These are phyloP conservation scores for Caenorhabditis afra DNA, from an alignment of 2,888 invertebrate species.

Conservation along the genomic window DNA sequence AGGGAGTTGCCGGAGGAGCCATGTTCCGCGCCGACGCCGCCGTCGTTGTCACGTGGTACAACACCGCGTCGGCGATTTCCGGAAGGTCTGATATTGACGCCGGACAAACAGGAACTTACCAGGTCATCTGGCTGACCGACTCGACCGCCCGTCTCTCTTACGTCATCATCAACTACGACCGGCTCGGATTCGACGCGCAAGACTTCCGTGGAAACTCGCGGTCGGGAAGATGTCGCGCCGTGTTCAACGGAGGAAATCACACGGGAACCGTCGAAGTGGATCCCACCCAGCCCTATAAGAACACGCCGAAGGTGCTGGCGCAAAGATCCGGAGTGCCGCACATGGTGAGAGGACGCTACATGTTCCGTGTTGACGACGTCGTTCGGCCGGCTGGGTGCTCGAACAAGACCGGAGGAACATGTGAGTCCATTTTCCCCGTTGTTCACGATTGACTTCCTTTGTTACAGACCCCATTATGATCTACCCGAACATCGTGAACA, in stretches of 20 bases:
- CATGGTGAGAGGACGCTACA: constrained; percentile 87
- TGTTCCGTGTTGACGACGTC: constrained; percentile 95
- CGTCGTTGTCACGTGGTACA: constrained; percentile 94
- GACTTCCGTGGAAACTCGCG: constrained; percentile 78
- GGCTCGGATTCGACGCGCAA: constrained; percentile 91
- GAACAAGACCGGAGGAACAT: constrained; percentile 80
- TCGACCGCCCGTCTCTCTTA: constrained; percentile 95
- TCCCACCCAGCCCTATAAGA: constrained; percentile 78
- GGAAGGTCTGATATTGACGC: constrained; percentile 79
- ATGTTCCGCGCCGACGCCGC: constrained; percentile 93
- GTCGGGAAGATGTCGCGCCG: constrained; percentile 78
- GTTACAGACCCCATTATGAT: constrained; percentile 79
- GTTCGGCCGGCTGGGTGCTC: constrained; percentile 92
- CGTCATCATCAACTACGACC: constrained; percentile 93
- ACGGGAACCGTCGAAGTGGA: constrained; percentile 80
- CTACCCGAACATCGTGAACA: constrained; percentile 93
- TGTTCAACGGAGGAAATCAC: constrained; percentile 81
- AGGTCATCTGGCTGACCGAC: constrained; percentile 85
- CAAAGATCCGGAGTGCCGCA: constrained; percentile 80
- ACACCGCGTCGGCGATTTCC: constrained; percentile 85
- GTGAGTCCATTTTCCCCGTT: constrained; percentile 56
- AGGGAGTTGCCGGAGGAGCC: constrained; percentile 91
- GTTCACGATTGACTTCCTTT: background rate
- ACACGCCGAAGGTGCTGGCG: constrained; percentile 79
- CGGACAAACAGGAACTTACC: constrained; percentile 92